Evolutionary conservation across 2,797 vertebrate genomes (phyloP).

Genomic region (Jordanella pulchra): DNA sequence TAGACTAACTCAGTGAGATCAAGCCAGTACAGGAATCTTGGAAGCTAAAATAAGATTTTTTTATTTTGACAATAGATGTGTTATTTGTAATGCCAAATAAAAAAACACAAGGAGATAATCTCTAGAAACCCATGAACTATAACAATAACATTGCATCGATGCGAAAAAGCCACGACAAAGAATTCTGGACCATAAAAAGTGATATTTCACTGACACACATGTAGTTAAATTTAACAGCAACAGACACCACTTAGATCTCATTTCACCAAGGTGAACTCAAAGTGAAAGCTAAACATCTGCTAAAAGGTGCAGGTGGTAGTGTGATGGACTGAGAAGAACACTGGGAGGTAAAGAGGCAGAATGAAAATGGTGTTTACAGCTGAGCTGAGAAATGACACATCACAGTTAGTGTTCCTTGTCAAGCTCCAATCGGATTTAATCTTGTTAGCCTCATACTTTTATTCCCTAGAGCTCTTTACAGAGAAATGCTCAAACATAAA

Average conservation of each 20-base stretch:
- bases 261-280: conserved; percentile 59
- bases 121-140: conserved; percentile 12
- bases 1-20: neutral
- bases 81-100: conserved; percentile 6
- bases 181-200: conserved; percentile 16
- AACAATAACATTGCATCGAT: conserved; percentile 22
- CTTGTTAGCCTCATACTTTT: conserved; percentile 36
- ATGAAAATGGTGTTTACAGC: conserved; percentile 46
- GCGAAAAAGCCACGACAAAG: conserved; percentile 10
- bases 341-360: conserved; percentile 15
- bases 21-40: neutral
- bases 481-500: conserved; percentile 30
- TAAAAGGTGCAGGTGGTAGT: conserved; percentile 33
- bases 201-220: conserved; percentile 8
- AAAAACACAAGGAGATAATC: conserved; percentile 29
- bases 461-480: conserved; percentile 36
- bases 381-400: conserved; percentile 42
- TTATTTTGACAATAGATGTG: neutral
- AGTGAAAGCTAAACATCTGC: conserved; percentile 40
- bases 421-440: conserved; percentile 59
- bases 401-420: conserved; percentile 46
- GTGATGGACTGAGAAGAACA: conserved; percentile 27
- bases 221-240: conserved; percentile 28
- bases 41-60: neutral
- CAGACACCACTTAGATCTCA: conserved; percentile 28